Percentiles rank a stretch among this genome's conserved stretches.
phyloP scores from a whole-genome alignment of 2,113 vertebrate genomes.

The Fregetta grallaria region DNA sequence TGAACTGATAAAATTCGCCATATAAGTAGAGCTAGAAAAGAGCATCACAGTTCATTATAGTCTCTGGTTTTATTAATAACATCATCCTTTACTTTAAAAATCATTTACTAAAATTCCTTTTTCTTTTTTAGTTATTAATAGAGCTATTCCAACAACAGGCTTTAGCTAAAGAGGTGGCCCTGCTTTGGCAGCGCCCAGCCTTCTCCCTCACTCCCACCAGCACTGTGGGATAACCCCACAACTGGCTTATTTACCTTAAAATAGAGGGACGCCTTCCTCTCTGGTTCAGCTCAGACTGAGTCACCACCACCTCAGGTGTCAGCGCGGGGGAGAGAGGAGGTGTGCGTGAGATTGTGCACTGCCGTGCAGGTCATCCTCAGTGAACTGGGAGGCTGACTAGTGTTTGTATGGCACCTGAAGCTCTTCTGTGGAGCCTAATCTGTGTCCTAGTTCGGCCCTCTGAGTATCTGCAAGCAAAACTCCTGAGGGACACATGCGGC shows the following conservation, averaged over 20 bases:
- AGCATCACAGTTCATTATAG: background rate
- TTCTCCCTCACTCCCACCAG: background rate
- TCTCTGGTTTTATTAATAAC: background rate
- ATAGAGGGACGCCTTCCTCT: background rate
- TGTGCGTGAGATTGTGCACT: background rate
- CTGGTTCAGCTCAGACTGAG: background rate
- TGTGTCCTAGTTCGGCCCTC: background rate
- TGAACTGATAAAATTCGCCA: background rate
- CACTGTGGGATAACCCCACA: background rate
- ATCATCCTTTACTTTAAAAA: background rate
- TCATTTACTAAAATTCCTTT: background rate
- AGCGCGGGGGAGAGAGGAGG: background rate
- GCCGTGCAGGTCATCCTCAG: rapidly evolving
- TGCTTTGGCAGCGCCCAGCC: background rate
- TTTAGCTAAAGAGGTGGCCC: background rate
- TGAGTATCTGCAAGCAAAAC: background rate
- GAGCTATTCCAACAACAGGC: background rate
- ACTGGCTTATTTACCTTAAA: background rate
- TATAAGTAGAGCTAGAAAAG: background rate
- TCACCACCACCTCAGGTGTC: background rate
- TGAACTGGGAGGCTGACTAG: background rate
- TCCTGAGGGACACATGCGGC: background rate
- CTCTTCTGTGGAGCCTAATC: background rate
- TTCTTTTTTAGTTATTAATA: background rate
- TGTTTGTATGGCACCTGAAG: background rate